phyloP scores from a whole-genome alignment of 1,140 invertebrate genomes.

The Ceratina australensis region DNA sequence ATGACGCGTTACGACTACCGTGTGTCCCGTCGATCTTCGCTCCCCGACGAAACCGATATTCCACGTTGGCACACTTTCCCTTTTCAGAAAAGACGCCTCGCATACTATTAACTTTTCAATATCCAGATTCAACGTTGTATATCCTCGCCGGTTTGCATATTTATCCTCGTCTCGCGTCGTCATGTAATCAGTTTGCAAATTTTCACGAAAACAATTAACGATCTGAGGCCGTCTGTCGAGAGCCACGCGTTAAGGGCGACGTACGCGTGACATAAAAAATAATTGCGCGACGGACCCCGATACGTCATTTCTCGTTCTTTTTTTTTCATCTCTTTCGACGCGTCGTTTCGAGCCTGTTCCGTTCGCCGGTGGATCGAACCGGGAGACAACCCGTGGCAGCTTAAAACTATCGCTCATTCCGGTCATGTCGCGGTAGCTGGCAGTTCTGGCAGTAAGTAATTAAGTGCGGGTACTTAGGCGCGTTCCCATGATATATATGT shows the following conservation, averaged over 20 bases:
- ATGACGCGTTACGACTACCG: background rate
- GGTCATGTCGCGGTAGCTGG: constrained; percentile 58
- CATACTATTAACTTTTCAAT: background rate
- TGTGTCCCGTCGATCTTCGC: constrained; percentile 12
- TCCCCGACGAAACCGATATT: constrained; percentile 30
- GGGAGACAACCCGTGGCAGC: constrained; percentile 35
- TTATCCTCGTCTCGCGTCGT: background rate
- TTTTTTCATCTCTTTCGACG: background rate
- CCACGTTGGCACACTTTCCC: constrained; percentile 16
- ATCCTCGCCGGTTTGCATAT: too few species aligned
- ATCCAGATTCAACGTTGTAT: background rate
- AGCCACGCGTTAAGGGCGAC: constrained; percentile 22
- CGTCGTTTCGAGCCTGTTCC: too few species aligned
- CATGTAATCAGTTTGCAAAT: background rate
- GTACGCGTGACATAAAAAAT: constrained; percentile 18
- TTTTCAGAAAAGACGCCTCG: constrained; percentile 1
- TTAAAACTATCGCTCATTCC: constrained; percentile 58
- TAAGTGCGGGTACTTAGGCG: constrained; percentile 64
- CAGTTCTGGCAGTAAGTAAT: constrained; percentile 68
- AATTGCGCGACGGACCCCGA: background rate
- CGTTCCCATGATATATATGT: constrained; percentile 54
- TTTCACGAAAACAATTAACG: constrained; percentile 15
- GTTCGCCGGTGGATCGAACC: constrained; percentile 26
- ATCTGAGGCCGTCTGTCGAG: background rate
- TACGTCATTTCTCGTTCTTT: background rate